Base-by-base conservation (phyloP, 2,888 invertebrate genomes). In the Orchestes rusci region DNA sequence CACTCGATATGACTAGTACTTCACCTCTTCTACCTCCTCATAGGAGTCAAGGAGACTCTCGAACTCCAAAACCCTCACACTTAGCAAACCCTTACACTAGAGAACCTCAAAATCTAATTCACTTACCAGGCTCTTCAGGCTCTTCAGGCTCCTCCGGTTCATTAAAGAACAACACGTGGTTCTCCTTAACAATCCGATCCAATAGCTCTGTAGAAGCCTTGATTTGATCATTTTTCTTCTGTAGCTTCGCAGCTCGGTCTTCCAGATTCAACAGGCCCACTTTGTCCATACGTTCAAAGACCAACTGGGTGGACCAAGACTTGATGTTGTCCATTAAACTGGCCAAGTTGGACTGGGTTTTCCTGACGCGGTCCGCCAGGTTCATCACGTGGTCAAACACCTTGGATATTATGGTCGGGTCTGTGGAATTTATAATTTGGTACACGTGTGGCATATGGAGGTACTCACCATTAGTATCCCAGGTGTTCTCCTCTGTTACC, bases 391-490 rank as follows among this genome's bases (percentile, higher is more conserved):
- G 74, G 4, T 74, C 64, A 52, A 82, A 78, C 4, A 89, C 77
- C 46, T 47, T 15, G 4, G 39, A 16, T 7, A 58, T 52, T 5
- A 56, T 41, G 3, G 48, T 50, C 2, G 50, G 46, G 49, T 59
- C 60, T 57, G n/a, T n/a, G n/a, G n/a, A n/a, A n/a, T n/a, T n/a
- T 39, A 7, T 16, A 54, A 55, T 46, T 59, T 58, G n/a, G 62
- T 63, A 43, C n/a, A n/a, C n/a, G n/a, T n/a, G n/a, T n/a, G n/a
- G n/a, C n/a, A n/a, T n/a, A n/a, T n/a, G n/a, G 7, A 34, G 7
- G 16, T 34, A 50, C 73, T 71, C 69, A 90, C 92, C 84, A 58
- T 83, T 79, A 45, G 79, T 79, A 52, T 80, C 80, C 94, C 94
- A 95, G 40, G 79, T 85, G 32, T 87, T 73, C 18, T 76, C 73